Base-by-base conservation (phyloP, 2,113 vertebrate genomes). In the Tapirus terrestris region DNA sequence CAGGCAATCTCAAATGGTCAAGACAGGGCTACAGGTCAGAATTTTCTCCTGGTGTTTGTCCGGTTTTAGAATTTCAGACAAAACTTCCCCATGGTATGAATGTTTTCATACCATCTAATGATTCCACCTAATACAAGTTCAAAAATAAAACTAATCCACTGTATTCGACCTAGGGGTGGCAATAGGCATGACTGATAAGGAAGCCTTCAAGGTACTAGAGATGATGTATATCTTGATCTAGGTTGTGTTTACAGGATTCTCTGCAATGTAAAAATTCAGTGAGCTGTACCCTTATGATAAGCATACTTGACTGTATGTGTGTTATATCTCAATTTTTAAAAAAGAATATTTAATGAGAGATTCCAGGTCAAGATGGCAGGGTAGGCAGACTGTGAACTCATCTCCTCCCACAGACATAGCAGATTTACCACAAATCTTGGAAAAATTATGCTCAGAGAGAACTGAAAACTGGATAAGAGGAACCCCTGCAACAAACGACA, bases 81-180 rank as follows among this genome's bases (percentile, higher is more conserved):
- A 94, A 89, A 82, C n/a, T 63, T 73, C 45, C 56, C 36, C 56
- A 81, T 16, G 16, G 25, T 89, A 89, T 73, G 21, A 87, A 93
- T 60, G 31, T 12, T 80, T 39, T 39, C 39, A 39, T 39, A 39
- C 39, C 39, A 39, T 39, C 39, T 39, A 39, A 39, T 76, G 51
- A 89, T 77, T 77, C 33, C 29, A 76, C n/a, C 84, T 73, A 89
- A 53, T 43, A 77, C 51, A 77, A 96, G 92, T 77, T 89, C 8
- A 93, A 53, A 70, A 93, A 68, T n/a, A 68, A 93, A 96, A 89
- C 2, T 39, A 93, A 48, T 77, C 51, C 43, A 89, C 2, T 61
- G 43, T 77, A 53, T 84, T 70, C 93, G 43, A 77, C 16, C 17
- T 43, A 70, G 31, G 23, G 43, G 31, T 82, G 18, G 58, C 58